phyloP scores from a whole-genome alignment of 1,140 invertebrate genomes.

The Philotrypesis tridentata region DNA sequence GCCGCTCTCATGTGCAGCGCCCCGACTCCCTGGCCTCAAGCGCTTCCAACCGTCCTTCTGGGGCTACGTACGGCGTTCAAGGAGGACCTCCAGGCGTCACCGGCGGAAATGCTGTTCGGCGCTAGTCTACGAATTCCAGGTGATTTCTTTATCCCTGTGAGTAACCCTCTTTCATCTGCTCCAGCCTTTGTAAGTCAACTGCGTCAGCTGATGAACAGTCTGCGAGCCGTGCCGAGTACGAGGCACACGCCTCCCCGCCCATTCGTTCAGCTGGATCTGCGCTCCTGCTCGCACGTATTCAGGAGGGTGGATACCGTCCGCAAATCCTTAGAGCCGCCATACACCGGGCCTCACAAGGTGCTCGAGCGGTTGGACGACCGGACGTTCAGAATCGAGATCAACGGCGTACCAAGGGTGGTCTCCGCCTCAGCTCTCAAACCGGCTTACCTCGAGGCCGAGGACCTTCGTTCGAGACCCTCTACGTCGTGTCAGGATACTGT shows the following conservation, averaged over 20 bases:
- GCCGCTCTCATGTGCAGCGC: conserved; percentile 55
- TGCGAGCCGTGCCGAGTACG: background rate
- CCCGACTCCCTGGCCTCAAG: conserved; percentile 53
- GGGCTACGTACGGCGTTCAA: conserved; percentile 58
- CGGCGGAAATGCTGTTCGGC: conserved; percentile 57
- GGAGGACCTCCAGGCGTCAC: conserved; percentile 45
- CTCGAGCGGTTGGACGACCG: background rate
- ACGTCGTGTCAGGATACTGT: no score
- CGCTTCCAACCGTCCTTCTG: conserved; percentile 61
- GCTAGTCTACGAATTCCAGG: no score
- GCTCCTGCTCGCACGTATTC: conserved; percentile 11
- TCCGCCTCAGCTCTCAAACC: background rate
- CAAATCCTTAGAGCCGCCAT: background rate
- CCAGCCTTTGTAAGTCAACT: conserved; percentile 50
- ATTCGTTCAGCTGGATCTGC: background rate
- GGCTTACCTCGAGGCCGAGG: background rate
- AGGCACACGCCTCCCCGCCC: background rate
- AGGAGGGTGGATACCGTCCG: background rate
- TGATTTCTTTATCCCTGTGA: conserved; percentile 51
- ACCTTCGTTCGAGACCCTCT: no score
- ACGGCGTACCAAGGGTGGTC: background rate
- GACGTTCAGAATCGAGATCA: background rate
- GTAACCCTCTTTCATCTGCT: background rate
- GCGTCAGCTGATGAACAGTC: background rate
- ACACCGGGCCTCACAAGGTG: background rate